Evolutionary conservation across 2,888 invertebrate species (phyloP).

Genomic region (Temnothorax ravouxi): DNA sequence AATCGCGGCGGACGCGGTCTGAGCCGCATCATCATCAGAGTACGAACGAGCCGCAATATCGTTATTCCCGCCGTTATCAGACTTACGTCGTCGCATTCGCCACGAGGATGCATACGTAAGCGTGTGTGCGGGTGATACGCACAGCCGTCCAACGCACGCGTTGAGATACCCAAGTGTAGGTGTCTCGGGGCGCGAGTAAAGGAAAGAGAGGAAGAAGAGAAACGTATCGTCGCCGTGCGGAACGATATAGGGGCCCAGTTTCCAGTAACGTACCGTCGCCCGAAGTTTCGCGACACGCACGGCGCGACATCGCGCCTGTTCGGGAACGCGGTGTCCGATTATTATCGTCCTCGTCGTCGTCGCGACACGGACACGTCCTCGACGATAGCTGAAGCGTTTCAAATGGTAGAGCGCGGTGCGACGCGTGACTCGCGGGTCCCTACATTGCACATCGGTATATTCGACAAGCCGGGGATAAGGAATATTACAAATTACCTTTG

Average conservation of each 20-base stretch:
- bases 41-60: constrained; percentile 24
- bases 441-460: not conserved
- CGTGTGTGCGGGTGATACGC: constrained; percentile 20
- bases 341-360: not conserved
- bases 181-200: constrained; percentile 15
- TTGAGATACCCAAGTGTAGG: constrained; percentile 12
- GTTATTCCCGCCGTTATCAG: constrained; percentile 57
- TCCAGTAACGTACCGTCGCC: constrained; percentile 59
- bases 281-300: constrained; percentile 49
- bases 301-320: constrained; percentile 4
- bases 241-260: constrained; percentile 64
- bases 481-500: not conserved
- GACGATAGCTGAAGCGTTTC: not conserved
- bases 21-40: constrained; percentile 37
- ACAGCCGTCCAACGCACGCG: constrained; percentile 22
- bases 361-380: not conserved
- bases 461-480: not conserved
- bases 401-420: not conserved
- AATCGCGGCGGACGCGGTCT: not conserved
- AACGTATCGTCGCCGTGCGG: constrained; percentile 50
- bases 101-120: constrained; percentile 28
- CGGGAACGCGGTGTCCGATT: constrained; percentile 10
- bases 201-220: constrained; percentile 54
- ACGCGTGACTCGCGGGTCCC: constrained; percentile 2
- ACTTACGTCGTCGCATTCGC: constrained; percentile 8